Conservation (phyloP, 2,113 vertebrate genomes). For the Motacilla tschutschensis region DNA sequence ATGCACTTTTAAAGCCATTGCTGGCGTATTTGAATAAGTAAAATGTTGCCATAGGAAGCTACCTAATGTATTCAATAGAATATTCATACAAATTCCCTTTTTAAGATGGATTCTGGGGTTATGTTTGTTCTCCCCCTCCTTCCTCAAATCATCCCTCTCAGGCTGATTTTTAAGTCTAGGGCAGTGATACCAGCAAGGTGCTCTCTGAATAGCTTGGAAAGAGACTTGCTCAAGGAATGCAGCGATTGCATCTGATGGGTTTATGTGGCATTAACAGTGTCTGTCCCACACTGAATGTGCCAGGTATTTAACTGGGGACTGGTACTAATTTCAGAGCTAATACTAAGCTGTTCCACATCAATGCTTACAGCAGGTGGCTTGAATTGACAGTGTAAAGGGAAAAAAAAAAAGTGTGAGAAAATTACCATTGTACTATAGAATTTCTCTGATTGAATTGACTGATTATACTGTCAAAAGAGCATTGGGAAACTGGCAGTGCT, state of each 20-base stretch:
- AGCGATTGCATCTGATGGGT: constrained; percentile 76
- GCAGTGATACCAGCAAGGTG: constrained; percentile 45
- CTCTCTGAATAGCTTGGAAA: constrained; percentile 63
- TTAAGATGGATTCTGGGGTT: neutral
- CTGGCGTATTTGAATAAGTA: neutral
- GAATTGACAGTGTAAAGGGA: constrained; percentile 78
- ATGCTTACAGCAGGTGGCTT: constrained; percentile 84
- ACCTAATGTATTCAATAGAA: neutral
- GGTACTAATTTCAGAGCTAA: constrained; percentile 97
- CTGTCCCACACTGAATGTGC: constrained; percentile 75
- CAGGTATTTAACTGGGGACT: constrained; percentile 91
- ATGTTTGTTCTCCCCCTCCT: neutral
- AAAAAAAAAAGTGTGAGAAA: constrained; percentile 74
- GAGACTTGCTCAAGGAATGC: constrained; percentile 72
- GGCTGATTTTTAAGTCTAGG: constrained; percentile 23
- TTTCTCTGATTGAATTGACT: constrained; percentile 86
- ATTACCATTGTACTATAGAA: constrained; percentile 86
- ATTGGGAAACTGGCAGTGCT: constrained; percentile 63
- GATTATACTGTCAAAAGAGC: constrained; percentile 81
- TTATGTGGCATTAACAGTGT: constrained; percentile 83
- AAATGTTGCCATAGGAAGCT: neutral
- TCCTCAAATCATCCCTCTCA: constrained; percentile 26
- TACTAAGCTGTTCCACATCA: constrained; percentile 90
- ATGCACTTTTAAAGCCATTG: neutral
- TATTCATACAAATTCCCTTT: neutral